Conservation (phyloP, 1,140 invertebrate species). For the Rhyacophila brunnea region DNA sequence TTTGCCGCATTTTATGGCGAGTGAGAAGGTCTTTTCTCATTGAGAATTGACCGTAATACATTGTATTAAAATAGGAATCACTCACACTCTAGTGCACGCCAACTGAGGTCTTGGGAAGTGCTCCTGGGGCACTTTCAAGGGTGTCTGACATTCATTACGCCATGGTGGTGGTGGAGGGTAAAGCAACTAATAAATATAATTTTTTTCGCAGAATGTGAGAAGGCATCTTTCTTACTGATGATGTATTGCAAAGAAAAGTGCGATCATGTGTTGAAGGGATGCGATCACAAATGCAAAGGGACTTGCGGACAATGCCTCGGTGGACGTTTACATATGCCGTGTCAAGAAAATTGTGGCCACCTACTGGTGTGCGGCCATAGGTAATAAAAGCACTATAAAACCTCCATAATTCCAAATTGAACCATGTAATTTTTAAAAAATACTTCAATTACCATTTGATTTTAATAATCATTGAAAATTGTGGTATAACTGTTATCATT, state of each 20-base stretch:
- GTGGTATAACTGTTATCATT: no score
- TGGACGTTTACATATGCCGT: slow-evolving; percentile 62
- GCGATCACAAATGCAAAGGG: slow-evolving; percentile 60
- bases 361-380: slow-evolving; percentile 64
- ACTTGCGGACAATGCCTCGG: slow-evolving; percentile 64
- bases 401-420: no score
- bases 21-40: no score
- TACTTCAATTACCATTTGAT: no score
- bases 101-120: not conserved
- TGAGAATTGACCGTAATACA: no score
- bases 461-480: no score
- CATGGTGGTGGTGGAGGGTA: no score
- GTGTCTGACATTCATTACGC: not conserved
- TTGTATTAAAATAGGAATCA: no score
- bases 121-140: not conserved
- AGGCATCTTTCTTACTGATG: slow-evolving; percentile 2
- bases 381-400: no score
- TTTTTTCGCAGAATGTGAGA: not conserved
- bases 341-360: slow-evolving; percentile 59
- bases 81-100: not conserved
- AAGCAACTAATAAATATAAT: no score
- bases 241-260: slow-evolving; percentile 52
- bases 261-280: slow-evolving; percentile 44
- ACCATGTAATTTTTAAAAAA: no score
- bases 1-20: no score